These are phyloP conservation scores for Trachops cirrhosus DNA, from an alignment of 2,797 vertebrate species.

Conservation along the genomic window DNA sequence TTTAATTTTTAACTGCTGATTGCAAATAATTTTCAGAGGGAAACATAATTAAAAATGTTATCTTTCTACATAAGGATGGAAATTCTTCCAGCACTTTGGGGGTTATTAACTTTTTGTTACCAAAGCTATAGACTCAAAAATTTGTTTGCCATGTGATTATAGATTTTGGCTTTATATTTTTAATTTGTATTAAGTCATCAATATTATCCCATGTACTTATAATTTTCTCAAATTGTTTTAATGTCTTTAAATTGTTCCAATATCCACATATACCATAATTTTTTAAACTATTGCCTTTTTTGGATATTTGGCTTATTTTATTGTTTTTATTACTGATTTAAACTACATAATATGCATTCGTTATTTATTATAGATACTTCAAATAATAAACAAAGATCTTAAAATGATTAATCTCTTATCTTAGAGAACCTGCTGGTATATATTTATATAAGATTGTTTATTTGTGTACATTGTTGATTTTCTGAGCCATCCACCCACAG, in stretches of 20 bases:
- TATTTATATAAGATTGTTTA: too few species aligned
- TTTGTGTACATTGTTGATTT: too few species aligned
- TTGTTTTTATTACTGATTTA: background rate
- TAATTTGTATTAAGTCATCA: background rate
- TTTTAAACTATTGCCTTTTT: background rate
- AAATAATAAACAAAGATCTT: too few species aligned
- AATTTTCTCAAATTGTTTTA: background rate
- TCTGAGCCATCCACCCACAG: too few species aligned
- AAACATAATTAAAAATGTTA: background rate
- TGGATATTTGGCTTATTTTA: background rate
- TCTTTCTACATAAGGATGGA: background rate
- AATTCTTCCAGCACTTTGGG: background rate
- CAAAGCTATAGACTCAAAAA: background rate
- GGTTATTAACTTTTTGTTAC: background rate
- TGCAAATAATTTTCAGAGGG: background rate
- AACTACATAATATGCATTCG: background rate
- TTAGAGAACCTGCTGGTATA: too few species aligned
- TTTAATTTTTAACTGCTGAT: background rate
- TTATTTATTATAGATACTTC: too few species aligned
- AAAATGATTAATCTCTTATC: too few species aligned
- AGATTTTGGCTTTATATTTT: background rate
- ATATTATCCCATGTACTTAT: background rate
- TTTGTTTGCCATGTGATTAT: background rate
- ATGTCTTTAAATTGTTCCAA: background rate
- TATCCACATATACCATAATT: background rate